Evolutionary conservation across 1,140 invertebrate species (phyloP).

Genomic region (Calycopis cecrops): DNA sequence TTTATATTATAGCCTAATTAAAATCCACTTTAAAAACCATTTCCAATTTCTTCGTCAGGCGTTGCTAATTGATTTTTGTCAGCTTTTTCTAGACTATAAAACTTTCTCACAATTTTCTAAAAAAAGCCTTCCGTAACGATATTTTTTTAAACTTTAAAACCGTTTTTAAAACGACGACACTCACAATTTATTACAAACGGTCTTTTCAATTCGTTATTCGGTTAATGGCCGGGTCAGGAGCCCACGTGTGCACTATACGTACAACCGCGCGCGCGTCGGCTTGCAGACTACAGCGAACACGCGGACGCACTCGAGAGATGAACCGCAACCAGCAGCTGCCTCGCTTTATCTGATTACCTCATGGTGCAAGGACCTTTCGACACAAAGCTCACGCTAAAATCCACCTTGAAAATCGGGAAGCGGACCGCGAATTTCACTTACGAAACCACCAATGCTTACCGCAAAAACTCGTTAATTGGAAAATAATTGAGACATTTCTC

Average conservation of each 20-base stretch:
- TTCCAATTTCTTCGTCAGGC: no score
- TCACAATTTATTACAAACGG: no score
- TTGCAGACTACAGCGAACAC: slow-evolving; percentile 46
- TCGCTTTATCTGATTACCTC: slow-evolving; percentile 62
- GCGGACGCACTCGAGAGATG: slow-evolving; percentile 48
- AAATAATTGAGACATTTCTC: background rate
- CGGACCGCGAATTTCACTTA: slow-evolving; percentile 43
- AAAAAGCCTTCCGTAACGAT: no score
- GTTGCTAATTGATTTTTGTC: no score
- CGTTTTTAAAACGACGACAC: no score
- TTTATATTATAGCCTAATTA: no score
- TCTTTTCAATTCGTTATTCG: slow-evolving; percentile 9
- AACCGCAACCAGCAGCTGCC: slow-evolving; percentile 55
- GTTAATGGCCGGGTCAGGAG: slow-evolving; percentile 37
- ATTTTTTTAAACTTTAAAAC: no score
- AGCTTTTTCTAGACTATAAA: no score
- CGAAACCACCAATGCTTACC: slow-evolving; percentile 5
- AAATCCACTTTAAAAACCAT: no score
- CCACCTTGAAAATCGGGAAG: slow-evolving; percentile 56
- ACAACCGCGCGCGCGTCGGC: slow-evolving; percentile 53
- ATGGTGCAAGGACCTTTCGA: slow-evolving; percentile 71
- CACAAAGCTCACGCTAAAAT: slow-evolving; percentile 63
- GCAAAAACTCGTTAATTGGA: slow-evolving; percentile 3
- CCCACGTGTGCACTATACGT: slow-evolving; percentile 37
- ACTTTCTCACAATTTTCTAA: no score